Conservation (phyloP, 2,113 vertebrate genomes). For the Antigone vipio region DNA sequence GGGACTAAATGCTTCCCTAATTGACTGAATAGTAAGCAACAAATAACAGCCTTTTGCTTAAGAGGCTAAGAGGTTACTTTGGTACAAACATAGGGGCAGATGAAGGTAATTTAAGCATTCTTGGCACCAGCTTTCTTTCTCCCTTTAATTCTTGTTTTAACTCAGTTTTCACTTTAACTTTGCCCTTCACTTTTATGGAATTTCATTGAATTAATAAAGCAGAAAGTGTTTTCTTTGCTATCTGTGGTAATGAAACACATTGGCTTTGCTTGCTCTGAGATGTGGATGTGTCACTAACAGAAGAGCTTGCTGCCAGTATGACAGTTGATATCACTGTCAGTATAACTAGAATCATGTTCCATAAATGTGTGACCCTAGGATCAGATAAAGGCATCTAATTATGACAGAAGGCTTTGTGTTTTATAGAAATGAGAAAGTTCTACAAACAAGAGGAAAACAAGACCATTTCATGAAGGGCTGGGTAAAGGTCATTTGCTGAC, state of each 20-base stretch:
- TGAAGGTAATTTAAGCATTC: background rate
- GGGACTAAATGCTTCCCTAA: background rate
- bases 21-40: background rate
- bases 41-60: background rate
- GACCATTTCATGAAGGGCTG: background rate
- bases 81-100: background rate
- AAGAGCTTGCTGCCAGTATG: background rate
- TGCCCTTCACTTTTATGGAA: background rate
- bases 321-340: background rate
- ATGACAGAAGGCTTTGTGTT: background rate
- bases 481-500: background rate
- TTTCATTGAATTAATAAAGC: background rate
- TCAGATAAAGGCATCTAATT: background rate
- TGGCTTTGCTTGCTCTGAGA: background rate
- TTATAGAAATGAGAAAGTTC: background rate
- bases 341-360: background rate
- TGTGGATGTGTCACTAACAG: background rate
- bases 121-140: background rate
- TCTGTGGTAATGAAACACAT: background rate
- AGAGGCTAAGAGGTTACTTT: background rate
- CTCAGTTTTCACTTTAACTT: background rate
- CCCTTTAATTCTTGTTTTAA: background rate
- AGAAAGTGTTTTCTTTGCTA: background rate
- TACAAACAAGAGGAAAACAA: background rate
- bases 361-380: background rate